Conservation (phyloP, 2,113 vertebrate species). For the cattle (Bos taurus) region DNA sequence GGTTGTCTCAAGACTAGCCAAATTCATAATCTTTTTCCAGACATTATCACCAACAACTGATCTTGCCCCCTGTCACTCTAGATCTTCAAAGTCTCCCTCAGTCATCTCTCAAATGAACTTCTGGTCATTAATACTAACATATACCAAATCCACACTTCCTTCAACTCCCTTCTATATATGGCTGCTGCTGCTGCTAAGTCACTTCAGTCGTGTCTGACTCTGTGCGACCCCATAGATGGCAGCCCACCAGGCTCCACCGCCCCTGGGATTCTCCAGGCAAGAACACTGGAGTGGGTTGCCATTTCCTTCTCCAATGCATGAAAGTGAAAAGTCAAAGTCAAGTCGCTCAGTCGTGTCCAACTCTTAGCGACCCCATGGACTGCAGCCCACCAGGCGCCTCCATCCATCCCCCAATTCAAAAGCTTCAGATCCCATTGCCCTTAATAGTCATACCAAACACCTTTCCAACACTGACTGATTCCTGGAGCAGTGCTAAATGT, state of each 20-base stretch:
- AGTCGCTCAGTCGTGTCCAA: too few relatives aligned
- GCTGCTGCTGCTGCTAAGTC: too few relatives aligned
- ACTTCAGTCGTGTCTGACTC: fast-evolving
- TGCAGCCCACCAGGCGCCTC: too few relatives aligned
- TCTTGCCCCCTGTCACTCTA: neutral
- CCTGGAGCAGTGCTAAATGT: neutral
- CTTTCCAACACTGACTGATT: neutral
- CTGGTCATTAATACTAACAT: neutral
- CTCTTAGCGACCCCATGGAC: too few relatives aligned
- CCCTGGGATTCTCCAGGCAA: too few relatives aligned
- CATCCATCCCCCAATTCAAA: neutral
- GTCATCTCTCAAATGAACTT: neutral
- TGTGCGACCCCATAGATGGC: too few relatives aligned
- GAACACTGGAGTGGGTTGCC: too few relatives aligned
- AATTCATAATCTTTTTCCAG: neutral
- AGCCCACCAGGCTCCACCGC: too few relatives aligned
- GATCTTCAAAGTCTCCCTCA: neutral
- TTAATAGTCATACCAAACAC: neutral
- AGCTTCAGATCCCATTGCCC: neutral
- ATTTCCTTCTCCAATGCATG: too few relatives aligned
- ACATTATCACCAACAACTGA: neutral
- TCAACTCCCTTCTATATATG: neutral
- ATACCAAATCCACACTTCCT: neutral
- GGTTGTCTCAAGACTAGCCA: neutral
- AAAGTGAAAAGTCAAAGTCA: too few relatives aligned